Evolutionary conservation across 2,113 vertebrate species (phyloP).

Genomic region (Carollia perspicillata): DNA sequence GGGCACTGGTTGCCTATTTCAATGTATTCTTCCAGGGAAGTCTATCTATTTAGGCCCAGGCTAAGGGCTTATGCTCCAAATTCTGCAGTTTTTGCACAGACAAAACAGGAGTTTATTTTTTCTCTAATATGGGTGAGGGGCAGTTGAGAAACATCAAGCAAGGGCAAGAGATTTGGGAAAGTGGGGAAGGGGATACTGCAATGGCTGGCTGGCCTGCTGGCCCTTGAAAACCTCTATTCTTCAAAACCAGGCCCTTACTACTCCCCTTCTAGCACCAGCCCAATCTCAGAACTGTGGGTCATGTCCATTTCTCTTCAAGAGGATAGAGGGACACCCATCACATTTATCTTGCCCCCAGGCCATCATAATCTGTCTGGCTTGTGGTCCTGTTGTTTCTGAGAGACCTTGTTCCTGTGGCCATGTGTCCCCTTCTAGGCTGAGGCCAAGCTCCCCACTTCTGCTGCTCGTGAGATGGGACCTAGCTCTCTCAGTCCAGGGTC

Average conservation of each 20-base stretch:
- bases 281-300: neutral
- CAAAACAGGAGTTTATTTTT: neutral
- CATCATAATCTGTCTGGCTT: neutral
- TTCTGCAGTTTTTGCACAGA: neutral
- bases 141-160: neutral
- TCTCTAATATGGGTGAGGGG: neutral
- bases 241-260: neutral
- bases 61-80: neutral
- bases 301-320: neutral
- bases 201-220: neutral
- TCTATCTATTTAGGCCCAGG: neutral
- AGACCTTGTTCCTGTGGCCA: neutral
- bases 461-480: neutral
- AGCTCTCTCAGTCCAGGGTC: neutral
- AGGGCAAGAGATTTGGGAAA: neutral
- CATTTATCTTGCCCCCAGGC: neutral
- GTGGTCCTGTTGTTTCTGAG: neutral
- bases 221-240: neutral
- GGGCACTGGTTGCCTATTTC: neutral
- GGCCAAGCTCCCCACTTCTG: rapidly evolving
- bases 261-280: neutral
- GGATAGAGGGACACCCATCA: neutral
- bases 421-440: neutral
- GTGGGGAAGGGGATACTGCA: neutral
- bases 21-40: neutral